Evolutionary conservation across 2,113 vertebrate species (phyloP).

Genomic region (Cavia aperea): DNA sequence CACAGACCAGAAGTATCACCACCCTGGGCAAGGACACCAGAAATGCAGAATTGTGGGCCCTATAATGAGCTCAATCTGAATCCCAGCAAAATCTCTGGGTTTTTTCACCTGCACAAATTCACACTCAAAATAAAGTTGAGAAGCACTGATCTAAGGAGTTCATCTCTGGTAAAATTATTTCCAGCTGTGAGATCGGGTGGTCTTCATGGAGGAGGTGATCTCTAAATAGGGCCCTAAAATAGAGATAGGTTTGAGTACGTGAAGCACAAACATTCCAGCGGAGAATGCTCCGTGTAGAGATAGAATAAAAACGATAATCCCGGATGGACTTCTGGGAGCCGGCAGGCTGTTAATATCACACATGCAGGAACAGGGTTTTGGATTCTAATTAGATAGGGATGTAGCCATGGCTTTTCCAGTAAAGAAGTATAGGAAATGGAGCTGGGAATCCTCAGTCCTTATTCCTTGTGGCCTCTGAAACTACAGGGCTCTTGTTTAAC

Average conservation of each 20-base stretch:
- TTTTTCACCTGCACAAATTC: background rate
- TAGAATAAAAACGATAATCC: background rate
- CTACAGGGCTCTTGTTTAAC: background rate
- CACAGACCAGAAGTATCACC: background rate
- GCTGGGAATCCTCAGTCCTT: background rate
- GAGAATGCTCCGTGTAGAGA: background rate
- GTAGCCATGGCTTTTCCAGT: background rate
- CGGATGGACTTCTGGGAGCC: background rate
- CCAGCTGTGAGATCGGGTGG: background rate
- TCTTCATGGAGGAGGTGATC: conserved; percentile 1
- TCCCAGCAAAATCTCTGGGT: background rate
- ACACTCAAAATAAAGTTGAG: background rate
- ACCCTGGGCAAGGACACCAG: background rate
- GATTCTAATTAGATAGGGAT: background rate
- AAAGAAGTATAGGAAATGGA: background rate
- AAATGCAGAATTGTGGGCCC: background rate
- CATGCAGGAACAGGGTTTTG: background rate
- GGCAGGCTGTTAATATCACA: background rate
- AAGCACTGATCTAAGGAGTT: background rate
- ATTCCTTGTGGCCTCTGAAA: background rate
- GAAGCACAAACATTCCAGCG: background rate
- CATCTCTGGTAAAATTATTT: conserved; percentile 23
- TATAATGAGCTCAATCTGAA: background rate
- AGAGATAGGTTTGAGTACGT: background rate
- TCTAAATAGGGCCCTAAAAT: background rate